Evolutionary conservation across 2,888 invertebrate genomes (phyloP).

Genomic region (Tubulanus polymorphus): DNA sequence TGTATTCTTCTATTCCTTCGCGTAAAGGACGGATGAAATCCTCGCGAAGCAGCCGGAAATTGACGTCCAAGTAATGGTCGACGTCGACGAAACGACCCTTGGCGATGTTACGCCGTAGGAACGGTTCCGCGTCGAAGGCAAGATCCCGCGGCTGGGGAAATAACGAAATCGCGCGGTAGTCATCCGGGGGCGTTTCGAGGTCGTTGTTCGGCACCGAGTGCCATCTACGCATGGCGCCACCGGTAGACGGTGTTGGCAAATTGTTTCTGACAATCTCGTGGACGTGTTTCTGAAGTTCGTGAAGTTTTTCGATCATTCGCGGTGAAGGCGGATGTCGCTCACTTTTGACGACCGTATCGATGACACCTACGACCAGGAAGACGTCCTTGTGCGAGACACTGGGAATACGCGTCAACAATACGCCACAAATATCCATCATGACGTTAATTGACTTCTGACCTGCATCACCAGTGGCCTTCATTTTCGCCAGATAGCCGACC

Average conservation of each 20-base stretch:
- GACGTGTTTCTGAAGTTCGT: neutral
- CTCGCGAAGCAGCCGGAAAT: conserved; percentile 73
- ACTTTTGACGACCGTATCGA: neutral
- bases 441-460: conserved; percentile 1
- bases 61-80: conserved; percentile 72
- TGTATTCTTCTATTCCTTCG: conserved; percentile 62
- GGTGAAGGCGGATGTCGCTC: neutral
- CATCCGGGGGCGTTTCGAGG: conserved; percentile 50
- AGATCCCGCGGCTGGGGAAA: conserved; percentile 45
- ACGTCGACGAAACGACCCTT: conserved; percentile 62
- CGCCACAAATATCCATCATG: neutral
- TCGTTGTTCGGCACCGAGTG: neutral
- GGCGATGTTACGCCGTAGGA: conserved; percentile 61
- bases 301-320: neutral
- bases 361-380: neutral
- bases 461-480: too few relatives aligned
- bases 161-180: conserved; percentile 49
- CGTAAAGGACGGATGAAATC: conserved; percentile 74
- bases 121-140: conserved; percentile 44
- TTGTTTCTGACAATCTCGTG: neutral
- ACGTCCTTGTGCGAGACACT: neutral
- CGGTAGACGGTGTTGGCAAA: too few relatives aligned
- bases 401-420: neutral
- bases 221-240: too few relatives aligned
- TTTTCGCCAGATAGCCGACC: too few relatives aligned